A percentile compares a stretch with the other conserved stretches of the same genome.
Evolutionary conservation across 2,888 invertebrate genomes (phyloP).

Genomic region (Epinotia ramella): DNA sequence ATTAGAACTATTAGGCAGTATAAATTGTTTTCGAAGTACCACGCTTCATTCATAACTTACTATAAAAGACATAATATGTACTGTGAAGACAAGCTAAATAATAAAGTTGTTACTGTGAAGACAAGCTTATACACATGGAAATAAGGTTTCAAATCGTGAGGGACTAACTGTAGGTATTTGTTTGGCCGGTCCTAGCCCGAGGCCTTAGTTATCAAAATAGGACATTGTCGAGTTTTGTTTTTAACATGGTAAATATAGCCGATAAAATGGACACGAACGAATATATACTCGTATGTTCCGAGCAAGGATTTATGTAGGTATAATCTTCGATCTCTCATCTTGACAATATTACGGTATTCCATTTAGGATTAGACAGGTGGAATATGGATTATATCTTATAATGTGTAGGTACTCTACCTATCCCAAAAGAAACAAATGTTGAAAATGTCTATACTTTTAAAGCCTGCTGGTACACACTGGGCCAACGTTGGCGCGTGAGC

Average conservation of each 20-base stretch:
- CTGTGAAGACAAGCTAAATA: too few species aligned
- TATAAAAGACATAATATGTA: background rate
- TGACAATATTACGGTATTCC: too few species aligned
- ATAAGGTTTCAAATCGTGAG: background rate
- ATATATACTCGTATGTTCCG: background rate
- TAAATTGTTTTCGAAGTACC: background rate
- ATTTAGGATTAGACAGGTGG: too few species aligned
- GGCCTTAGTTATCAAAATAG: constrained; percentile 8
- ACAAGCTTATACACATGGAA: background rate
- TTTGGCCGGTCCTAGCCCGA: background rate
- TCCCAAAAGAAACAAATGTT: too few species aligned
- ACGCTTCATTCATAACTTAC: background rate
- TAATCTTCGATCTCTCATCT: too few species aligned
- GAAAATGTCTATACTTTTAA: too few species aligned
- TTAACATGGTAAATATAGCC: constrained; percentile 3
- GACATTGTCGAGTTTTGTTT: constrained; percentile 1
- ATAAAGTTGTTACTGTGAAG: background rate
- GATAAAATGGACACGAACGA: background rate
- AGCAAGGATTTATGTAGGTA: too few species aligned
- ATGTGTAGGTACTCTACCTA: too few species aligned
- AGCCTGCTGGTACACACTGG: too few species aligned
- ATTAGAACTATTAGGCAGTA: background rate
- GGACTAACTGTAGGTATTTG: background rate
- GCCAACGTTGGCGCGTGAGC: too few species aligned
- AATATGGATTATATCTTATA: too few species aligned